Percentiles rank a stretch among this genome's conserved stretches.
These are phyloP conservation scores for Taurulus bubalis DNA, from an alignment of 2,113 vertebrate species.

Conservation along the genomic window DNA sequence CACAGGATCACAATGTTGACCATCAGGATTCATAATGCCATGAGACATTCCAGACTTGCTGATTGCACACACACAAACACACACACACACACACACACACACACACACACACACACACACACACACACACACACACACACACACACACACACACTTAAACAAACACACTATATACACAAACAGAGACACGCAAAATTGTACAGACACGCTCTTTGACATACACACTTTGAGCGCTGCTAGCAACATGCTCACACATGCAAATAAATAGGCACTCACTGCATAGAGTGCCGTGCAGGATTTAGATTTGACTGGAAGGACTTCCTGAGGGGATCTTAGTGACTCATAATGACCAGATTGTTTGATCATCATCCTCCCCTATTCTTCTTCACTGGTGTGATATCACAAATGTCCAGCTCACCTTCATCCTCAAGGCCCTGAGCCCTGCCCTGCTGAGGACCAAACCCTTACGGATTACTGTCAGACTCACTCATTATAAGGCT, in stretches of 20 bases:
- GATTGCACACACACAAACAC: conserved; percentile 47
- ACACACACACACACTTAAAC: conserved; percentile 38
- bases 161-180: conserved; percentile 47
- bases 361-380: conserved; percentile 27
- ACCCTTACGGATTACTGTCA: conserved; percentile 53
- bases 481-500: conserved; percentile 33
- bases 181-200: conserved; percentile 45
- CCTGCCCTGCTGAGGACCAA: conserved; percentile 48
- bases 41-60: conserved; percentile 68
- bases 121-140: conserved; percentile 39
- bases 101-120: conserved; percentile 49
- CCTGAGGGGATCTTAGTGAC: neutral
- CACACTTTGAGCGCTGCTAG: conserved; percentile 28
- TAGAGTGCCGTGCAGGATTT: neutral
- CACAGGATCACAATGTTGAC: conserved; percentile 69
- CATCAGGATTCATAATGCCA: conserved; percentile 67
- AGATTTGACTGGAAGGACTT: neutral
- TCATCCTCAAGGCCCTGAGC: conserved; percentile 29
- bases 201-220: conserved; percentile 14
- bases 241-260: conserved; percentile 26
- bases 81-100: conserved; percentile 43
- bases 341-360: conserved; percentile 14
- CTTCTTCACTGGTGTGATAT: conserved; percentile 46
- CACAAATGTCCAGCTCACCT: conserved; percentile 28
- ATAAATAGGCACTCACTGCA: conserved; percentile 23